Percentiles rank a stretch among this genome's conserved stretches.
Conservation (phyloP, 2,888 invertebrate genomes). For the Lycia hirtaria region DNA sequence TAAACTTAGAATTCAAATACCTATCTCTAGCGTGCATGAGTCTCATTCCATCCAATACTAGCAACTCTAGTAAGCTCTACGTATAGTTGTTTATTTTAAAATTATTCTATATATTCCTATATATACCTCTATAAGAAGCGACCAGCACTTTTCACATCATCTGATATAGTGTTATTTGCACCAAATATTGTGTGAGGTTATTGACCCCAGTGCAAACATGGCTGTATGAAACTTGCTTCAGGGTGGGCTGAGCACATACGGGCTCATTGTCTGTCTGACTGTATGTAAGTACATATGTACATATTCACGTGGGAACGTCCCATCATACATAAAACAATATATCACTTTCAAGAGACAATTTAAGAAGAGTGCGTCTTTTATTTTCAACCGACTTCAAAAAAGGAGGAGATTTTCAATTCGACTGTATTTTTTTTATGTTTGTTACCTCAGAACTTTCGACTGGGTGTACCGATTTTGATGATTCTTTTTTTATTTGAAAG, state of each 20-base stretch:
- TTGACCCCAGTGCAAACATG: slow-evolving; percentile 55
- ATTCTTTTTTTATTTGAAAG: too few relatives aligned
- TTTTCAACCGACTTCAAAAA: too few relatives aligned
- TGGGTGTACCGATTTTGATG: too few relatives aligned
- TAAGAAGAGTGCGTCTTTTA: slow-evolving; percentile 17
- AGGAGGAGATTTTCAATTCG: too few relatives aligned
- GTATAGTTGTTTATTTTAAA: slow-evolving; percentile 2
- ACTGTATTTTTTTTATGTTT: too few relatives aligned
- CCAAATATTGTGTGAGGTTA: slow-evolving; percentile 58
- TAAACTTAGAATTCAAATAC: too few relatives aligned
- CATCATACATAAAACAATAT: slow-evolving; percentile 46
- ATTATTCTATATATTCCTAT: slow-evolving; percentile 7
- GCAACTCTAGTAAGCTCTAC: slow-evolving; percentile 6
- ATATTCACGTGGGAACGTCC: slow-evolving; percentile 72
- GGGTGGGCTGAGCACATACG: slow-evolving; percentile 76
- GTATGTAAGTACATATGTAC: too few relatives aligned
- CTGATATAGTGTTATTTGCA: slow-evolving; percentile 49
- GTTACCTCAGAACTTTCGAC: too few relatives aligned
- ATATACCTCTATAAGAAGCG: not conserved
- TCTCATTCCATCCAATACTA: not conserved
- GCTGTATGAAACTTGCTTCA: slow-evolving; percentile 50
- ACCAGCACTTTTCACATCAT: slow-evolving; percentile 30
- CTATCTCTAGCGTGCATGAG: too few relatives aligned
- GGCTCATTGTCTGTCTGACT: slow-evolving; percentile 69
- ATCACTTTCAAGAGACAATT: slow-evolving; percentile 34